A percentile compares a stretch with the other conserved stretches of the same genome.
Evolutionary conservation across 2,888 invertebrate genomes (phyloP).

Genomic region (Branchinecta sandiegonensis): DNA sequence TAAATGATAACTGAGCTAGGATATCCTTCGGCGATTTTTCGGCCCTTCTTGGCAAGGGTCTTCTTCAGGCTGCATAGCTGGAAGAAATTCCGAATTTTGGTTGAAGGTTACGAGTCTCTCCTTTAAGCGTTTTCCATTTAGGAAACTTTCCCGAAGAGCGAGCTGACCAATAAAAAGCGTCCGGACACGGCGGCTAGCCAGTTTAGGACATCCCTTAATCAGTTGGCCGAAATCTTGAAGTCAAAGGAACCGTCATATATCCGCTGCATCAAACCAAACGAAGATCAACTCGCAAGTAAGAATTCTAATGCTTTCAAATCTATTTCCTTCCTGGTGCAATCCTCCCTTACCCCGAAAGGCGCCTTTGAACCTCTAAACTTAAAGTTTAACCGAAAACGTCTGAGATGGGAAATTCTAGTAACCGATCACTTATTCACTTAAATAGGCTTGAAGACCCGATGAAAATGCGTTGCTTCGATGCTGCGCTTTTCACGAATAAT

Average conservation of each 20-base stretch:
- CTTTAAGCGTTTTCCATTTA: conserved; percentile 27
- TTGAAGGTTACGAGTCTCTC: background rate
- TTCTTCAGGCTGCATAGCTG: background rate
- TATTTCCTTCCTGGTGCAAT: no score
- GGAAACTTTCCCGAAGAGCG: conserved; percentile 46
- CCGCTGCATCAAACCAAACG: conserved; percentile 86
- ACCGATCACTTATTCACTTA: no score
- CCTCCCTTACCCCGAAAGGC: no score
- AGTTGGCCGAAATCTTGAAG: conserved; percentile 75
- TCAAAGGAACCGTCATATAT: conserved; percentile 87
- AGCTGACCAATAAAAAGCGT: conserved; percentile 57
- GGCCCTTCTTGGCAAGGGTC: background rate
- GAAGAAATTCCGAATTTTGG: background rate
- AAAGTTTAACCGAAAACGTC: no score
- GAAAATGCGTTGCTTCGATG: no score
- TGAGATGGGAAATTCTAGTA: no score
- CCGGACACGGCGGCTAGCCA: conserved; percentile 82
- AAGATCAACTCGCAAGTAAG: conserved; percentile 33
- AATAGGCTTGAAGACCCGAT: no score
- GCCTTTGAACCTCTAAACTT: no score
- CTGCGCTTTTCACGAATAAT: no score
- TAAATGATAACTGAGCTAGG: no score
- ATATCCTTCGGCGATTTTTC: no score
- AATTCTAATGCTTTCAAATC: background rate
- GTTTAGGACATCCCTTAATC: conserved; percentile 71